These are phyloP conservation scores for Drosophila ercepeae DNA, from an alignment of 1,140 invertebrate species.

Conservation along the genomic window DNA sequence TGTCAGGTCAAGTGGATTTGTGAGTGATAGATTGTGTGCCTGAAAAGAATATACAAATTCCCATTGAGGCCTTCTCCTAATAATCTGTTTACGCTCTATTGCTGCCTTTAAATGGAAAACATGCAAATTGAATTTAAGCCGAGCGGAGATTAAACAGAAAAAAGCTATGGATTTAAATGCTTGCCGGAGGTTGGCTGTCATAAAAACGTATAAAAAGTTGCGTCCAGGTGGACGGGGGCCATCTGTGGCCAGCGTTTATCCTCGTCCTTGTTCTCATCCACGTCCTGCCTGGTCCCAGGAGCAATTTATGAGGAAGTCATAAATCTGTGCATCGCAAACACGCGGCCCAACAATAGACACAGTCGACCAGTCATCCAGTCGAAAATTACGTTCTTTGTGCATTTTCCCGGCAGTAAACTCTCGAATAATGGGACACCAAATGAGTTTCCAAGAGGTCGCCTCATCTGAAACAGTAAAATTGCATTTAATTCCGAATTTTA, in stretches of 20 bases:
- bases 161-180: conserved; percentile 21
- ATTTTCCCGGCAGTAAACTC: conserved; percentile 68
- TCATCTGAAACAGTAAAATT: conserved; percentile 9
- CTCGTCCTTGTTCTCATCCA: not conserved
- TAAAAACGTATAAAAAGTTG: conserved; percentile 33
- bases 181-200: conserved; percentile 27
- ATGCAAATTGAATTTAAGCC: conserved; percentile 15
- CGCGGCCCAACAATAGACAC: conserved; percentile 25
- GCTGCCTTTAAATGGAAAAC: conserved; percentile 14
- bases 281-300: conserved; percentile 3
- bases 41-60: conserved; percentile 31
- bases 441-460: conserved; percentile 49
- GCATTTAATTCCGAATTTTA: too few relatives aligned
- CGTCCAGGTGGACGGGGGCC: conserved; percentile 21
- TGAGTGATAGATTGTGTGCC: conserved; percentile 15
- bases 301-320: conserved; percentile 47
- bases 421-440: conserved; percentile 59
- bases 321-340: conserved; percentile 54
- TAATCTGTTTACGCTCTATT: conserved; percentile 15
- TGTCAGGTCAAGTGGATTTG: conserved; percentile 28
- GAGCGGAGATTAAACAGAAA: conserved; percentile 9
- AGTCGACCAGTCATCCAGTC: not conserved
- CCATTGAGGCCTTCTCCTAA: conserved; percentile 24
- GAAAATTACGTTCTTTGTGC: conserved; percentile 30
- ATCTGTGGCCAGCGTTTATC: conserved; percentile 10